Evolutionary conservation across 2,113 vertebrate genomes (phyloP).

Genomic region (Poeciliopsis turrubarensis): DNA sequence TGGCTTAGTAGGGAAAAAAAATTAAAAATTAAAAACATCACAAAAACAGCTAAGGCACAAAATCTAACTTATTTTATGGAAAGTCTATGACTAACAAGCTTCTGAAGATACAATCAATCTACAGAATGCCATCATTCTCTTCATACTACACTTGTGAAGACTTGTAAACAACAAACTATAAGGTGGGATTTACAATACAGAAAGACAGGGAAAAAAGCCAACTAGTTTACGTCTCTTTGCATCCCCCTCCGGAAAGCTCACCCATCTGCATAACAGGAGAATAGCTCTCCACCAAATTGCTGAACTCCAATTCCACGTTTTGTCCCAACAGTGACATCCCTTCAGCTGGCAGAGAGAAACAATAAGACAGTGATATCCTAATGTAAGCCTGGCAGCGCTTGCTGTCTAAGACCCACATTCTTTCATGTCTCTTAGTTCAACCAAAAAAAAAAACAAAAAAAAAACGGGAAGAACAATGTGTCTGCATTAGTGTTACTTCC

Average conservation of each 20-base stretch:
- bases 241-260: slow-evolving; percentile 20
- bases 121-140: slow-evolving; percentile 52
- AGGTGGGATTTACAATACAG: slow-evolving; percentile 53
- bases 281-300: slow-evolving; percentile 49
- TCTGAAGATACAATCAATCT: slow-evolving; percentile 33
- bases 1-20: neutral
- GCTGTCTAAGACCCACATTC: slow-evolving; percentile 24
- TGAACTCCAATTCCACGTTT: slow-evolving; percentile 39
- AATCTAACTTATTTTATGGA: neutral
- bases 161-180: slow-evolving; percentile 56
- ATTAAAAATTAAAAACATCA: no score
- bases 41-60: neutral
- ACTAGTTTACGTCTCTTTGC: slow-evolving; percentile 36
- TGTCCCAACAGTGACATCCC: slow-evolving; percentile 27
- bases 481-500: slow-evolving; percentile 45
- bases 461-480: slow-evolving; percentile 36
- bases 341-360: slow-evolving; percentile 5
- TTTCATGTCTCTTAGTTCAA: slow-evolving; percentile 31
- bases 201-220: slow-evolving; percentile 48
- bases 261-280: slow-evolving; percentile 27
- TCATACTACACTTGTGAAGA: slow-evolving; percentile 33
- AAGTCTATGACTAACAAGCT: neutral
- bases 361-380: slow-evolving; percentile 28
- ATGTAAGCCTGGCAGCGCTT: slow-evolving; percentile 22
- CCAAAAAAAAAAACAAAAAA: slow-evolving; percentile 18